phyloP scores from a whole-genome alignment of 2,888 invertebrate genomes.

The Mamestra brassicae region DNA sequence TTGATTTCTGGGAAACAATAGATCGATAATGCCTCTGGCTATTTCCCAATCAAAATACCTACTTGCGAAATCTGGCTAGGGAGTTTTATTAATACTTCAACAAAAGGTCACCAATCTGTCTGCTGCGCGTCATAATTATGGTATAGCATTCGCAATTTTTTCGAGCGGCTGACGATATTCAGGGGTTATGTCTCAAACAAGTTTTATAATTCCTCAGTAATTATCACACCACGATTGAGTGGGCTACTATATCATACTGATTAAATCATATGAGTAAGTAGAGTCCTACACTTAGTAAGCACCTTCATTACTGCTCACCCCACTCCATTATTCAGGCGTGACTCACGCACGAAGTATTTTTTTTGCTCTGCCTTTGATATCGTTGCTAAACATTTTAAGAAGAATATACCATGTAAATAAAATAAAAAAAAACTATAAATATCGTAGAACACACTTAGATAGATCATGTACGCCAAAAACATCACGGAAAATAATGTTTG shows the following conservation, averaged over 20 bases:
- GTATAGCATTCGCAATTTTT: too few species aligned
- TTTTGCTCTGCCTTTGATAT: background rate
- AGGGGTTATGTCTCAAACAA: too few species aligned
- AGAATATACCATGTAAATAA: background rate
- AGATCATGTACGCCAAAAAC: background rate
- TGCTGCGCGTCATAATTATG: too few species aligned
- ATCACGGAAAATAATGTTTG: background rate
- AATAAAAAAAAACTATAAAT: background rate
- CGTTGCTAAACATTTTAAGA: background rate
- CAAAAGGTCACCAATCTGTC: background rate
- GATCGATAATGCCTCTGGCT: background rate
- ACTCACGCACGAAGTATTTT: background rate
- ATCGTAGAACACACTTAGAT: background rate
- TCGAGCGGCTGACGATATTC: too few species aligned
- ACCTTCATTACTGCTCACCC: background rate
- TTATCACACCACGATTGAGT: too few species aligned
- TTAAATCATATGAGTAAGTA: background rate
- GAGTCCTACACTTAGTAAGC: too few species aligned
- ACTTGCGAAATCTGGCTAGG: background rate
- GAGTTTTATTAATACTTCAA: background rate
- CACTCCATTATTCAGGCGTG: background rate
- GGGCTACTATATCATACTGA: too few species aligned
- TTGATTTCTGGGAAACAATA: conserved; percentile 5
- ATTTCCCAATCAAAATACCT: conserved; percentile 1
- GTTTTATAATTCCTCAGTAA: too few species aligned